phyloP scores from a whole-genome alignment of 2,888 invertebrate genomes.

The Ferdinandea cuprea region DNA sequence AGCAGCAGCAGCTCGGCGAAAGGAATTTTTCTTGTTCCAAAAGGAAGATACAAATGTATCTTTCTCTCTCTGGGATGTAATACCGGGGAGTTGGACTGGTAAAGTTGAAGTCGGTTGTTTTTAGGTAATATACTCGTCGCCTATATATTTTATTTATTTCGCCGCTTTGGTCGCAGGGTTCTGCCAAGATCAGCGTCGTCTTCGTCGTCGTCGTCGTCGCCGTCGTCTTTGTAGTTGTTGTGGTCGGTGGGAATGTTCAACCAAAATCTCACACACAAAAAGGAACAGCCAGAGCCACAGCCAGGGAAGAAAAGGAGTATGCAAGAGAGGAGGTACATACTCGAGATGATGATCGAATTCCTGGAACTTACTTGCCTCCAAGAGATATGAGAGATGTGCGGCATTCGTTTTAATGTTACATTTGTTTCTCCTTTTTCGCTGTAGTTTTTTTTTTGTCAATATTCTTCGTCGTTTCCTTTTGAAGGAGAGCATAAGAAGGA shows the following conservation, averaged over 20 bases:
- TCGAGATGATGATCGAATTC: slow-evolving; percentile 79
- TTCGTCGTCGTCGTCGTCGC: slow-evolving; percentile 12
- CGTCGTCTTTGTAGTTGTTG: slow-evolving; percentile 17
- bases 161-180: slow-evolving; percentile 39
- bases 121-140: slow-evolving; percentile 69
- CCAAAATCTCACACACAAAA: slow-evolving; percentile 58
- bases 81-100: slow-evolving; percentile 14
- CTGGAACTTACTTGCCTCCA: slow-evolving; percentile 77
- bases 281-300: too few species aligned
- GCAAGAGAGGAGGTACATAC: slow-evolving; percentile 55
- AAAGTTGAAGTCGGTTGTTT: slow-evolving; percentile 48
- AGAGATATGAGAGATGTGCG: slow-evolving; percentile 75
- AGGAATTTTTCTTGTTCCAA: slow-evolving; percentile 59
- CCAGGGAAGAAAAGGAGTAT: slow-evolving; percentile 1
- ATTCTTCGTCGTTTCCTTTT: slow-evolving; percentile 12
- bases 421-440: slow-evolving; percentile 40
- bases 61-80: slow-evolving; percentile 4
- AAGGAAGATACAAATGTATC: slow-evolving; percentile 60
- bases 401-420: slow-evolving; percentile 73
- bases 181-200: slow-evolving; percentile 5
- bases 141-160: slow-evolving; percentile 71
- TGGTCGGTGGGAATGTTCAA: slow-evolving; percentile 65
- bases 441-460: slow-evolving; percentile 5
- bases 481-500: slow-evolving; percentile 29
- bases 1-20: slow-evolving; percentile 28